Base-by-base conservation (phyloP, 2,888 invertebrate species). In the Physocephala rufipes region DNA sequence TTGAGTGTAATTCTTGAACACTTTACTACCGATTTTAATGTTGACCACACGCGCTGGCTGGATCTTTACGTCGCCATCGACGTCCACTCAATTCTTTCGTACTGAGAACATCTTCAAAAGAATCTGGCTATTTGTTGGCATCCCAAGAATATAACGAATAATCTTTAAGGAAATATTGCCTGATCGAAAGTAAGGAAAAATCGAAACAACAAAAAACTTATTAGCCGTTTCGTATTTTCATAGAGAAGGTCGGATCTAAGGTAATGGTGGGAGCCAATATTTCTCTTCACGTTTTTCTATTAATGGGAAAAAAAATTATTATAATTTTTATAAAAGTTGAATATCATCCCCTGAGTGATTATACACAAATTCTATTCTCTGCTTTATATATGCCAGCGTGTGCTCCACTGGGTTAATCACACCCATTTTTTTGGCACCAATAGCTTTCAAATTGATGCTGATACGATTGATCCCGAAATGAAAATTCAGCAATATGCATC, bases 31-130 rank as follows among this genome's bases (percentile, higher is more conserved):
- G 64, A 24, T 49, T 64, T 28, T 47, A 28, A 24, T 47, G 12
- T 3, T 49, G 66, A 53, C 66, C 66, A 66, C 66, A 66, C 66
- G 53, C 65, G 9, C 51, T 15, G 9, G 28, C 19, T n/a, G 26
- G 19, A 5, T 13, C 19, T 16, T 9, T 30, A 24, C 28, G 13
- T 36, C 21, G 53, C 24, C 30, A 15, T 28, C 53, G 66, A 66
- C 21, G 9, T 28, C 30, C 53, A n/a, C n/a, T 66, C 26, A 51
- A 51, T 51, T 36, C 36, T 36, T 7, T 36, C 36, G 9, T 4
- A 36, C 36, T 9, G 36, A 36, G 36, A 36, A 9, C 21, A 62
- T 62, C 19, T 43, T 62, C 43, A 43, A n/a, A 13, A 36, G 12
- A 16, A 9, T 36, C 21, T 28, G 36, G 2, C 15, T 62, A 2